Evolutionary conservation across 2,113 vertebrate genomes (phyloP), one percentile per base, ranked within the genome.

Genomic region (Hyperopisus bebe): DNA sequence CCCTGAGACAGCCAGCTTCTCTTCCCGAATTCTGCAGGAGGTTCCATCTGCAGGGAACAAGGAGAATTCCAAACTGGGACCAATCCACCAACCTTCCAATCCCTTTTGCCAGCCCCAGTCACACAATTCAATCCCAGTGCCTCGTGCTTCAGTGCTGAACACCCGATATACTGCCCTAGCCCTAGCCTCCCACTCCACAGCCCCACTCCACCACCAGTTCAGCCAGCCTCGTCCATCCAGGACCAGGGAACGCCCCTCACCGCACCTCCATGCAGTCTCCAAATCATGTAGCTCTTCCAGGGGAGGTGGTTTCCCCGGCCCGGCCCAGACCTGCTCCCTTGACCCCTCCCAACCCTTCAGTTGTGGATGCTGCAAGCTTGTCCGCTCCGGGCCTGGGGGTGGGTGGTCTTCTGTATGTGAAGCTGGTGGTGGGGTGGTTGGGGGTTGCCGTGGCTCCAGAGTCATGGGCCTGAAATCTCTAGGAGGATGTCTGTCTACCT

Each of bases 361-460:
- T 39, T 96, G 96, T 24, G 95, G 96, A 90, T 97, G 96, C 92
- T 97, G 96, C 96, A 94, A 94, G 90, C 89, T 97, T 89, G 91
- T 97, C 48, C 95, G 94, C 90, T 96, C 96, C 88, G 90, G 93
- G 35, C 94, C 94, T 0, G 93, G 92, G 90, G 94, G 93, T 82
- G 94, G 92, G 0, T 93, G 91, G 53, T 91, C 94, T 1, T 70
- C 93, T 3, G 91, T 91, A 89, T 95, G 92, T 91, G 93, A 93
- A 86, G 92, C 92, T 42, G 94, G 92, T 35, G 24, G 39, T 3
- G 80, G 50, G 5, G 19, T 39, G 39, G 51, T 5, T 31, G 70
- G 44, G 47, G 77, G 77, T n/a, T 51, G 89, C 42, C 46, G 46
- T 2, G 48, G 13, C 70, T 80, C 88, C 58, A 93, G 92, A 91